Evolutionary conservation across 2,113 vertebrate genomes (phyloP), one percentile per base, ranked within the genome.

Genomic region (Psilopsiagon aymara): DNA sequence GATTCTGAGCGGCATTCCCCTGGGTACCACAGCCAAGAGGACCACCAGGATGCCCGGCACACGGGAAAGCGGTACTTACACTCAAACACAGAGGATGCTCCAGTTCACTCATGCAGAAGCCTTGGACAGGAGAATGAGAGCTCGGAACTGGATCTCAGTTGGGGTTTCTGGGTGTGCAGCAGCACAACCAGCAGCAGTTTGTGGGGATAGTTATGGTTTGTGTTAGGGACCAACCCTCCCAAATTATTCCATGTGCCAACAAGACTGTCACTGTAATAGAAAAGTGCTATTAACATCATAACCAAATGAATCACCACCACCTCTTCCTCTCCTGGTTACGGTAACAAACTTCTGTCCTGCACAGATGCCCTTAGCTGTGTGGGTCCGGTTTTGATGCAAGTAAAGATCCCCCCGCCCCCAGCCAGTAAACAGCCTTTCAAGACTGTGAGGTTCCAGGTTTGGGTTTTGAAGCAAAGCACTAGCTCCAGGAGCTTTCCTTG

Each of bases 341-440:
- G 28, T 13, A 25, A 37, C 2, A 3, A 85, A 37, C 19, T 23
- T 57, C 84, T 16, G 8, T 66, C 46, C 55, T 21, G 39, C 19
- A 6, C 13, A 0, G 0, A 39, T 11, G 9, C 19, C 19, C 69
- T 52, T 6, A 24, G 31, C 3, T 37, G 6, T 15, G 16, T 12
- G 11, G 5, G 43, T 5, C 19, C 41, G 62, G 35, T 29, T 43
- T n/a, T 41, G 44, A 70, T 1, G 31, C 18, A 35, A 13, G 10
- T 2, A 33, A 33, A 66, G 33, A 8, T 1, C 11, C 33, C 7
- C 49, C 44, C 84, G 11, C 39, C 46, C 47, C 47, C 51, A 47
- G 52, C 24, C n/a, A 39, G 5, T 27, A 44, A 52, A 15, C 24
- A 47, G 33, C 67, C 71, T 52, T 60, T 10, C 77, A 57, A 52